phyloP scores from a whole-genome alignment of 2,797 vertebrate species.

The Coilia nasus region DNA sequence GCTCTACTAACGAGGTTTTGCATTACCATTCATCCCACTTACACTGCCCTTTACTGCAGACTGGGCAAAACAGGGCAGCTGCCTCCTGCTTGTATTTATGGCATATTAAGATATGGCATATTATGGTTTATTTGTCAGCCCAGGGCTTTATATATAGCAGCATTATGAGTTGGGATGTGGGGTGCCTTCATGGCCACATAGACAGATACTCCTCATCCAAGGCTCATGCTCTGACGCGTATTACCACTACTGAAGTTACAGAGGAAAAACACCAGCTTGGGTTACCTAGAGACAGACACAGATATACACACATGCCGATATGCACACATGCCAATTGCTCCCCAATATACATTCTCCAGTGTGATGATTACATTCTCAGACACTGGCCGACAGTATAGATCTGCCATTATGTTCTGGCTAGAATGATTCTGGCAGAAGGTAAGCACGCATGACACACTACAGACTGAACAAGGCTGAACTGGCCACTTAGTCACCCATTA shows the following conservation, averaged over 20 bases:
- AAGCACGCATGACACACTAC: neutral
- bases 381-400: neutral
- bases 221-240: neutral
- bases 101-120: neutral
- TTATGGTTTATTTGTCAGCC: neutral
- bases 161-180: neutral
- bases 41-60: neutral
- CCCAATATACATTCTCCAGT: neutral
- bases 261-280: neutral
- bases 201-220: neutral
- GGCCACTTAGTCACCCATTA: conserved; percentile 6
- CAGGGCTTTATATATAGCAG: neutral
- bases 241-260: neutral
- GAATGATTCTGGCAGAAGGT: neutral
- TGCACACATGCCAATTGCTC: neutral
- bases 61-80: neutral
- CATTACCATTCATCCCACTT: neutral
- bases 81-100: neutral
- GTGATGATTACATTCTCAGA: neutral
- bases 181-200: too few species aligned
- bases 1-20: neutral
- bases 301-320: neutral
- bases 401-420: neutral
- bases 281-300: neutral
- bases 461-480: neutral